These are phyloP conservation scores for Poecile atricapillus DNA, from an alignment of 2,113 vertebrate genomes.

Conservation along the genomic window DNA sequence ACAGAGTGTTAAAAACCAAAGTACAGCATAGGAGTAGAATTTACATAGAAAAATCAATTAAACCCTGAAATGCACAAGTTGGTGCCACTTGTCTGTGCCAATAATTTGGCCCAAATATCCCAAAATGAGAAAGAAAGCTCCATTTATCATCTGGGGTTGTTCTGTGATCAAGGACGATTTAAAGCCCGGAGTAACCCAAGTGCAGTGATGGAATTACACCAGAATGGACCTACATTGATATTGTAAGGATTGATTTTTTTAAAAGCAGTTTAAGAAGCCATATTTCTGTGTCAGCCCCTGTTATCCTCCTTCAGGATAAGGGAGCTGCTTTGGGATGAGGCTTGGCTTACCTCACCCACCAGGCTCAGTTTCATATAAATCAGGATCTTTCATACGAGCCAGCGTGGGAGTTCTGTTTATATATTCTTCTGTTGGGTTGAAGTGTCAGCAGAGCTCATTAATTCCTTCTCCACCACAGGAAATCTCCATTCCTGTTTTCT, in stretches of 20 bases:
- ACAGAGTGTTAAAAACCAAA: neutral
- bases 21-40: neutral
- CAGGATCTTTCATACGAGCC: neutral
- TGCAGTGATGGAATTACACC: neutral
- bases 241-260: neutral
- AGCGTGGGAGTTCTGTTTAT: neutral
- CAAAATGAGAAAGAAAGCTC: neutral
- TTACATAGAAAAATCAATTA: neutral
- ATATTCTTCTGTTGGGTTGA: neutral
- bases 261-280: neutral
- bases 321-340: neutral
- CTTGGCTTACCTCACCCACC: neutral
- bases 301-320: neutral
- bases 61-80: neutral
- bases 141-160: neutral
- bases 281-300: neutral
- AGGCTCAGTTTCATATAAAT: neutral
- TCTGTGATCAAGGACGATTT: neutral
- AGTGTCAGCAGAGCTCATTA: neutral
- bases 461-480: neutral
- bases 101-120: neutral
- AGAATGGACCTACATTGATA: neutral
- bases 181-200: neutral
- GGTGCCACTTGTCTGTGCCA: neutral
- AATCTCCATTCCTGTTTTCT: neutral